Percentiles rank a stretch among this genome's conserved stretches.
phyloP scores from a whole-genome alignment of 2,113 vertebrate genomes.

The Leptodactylus fuscus region DNA sequence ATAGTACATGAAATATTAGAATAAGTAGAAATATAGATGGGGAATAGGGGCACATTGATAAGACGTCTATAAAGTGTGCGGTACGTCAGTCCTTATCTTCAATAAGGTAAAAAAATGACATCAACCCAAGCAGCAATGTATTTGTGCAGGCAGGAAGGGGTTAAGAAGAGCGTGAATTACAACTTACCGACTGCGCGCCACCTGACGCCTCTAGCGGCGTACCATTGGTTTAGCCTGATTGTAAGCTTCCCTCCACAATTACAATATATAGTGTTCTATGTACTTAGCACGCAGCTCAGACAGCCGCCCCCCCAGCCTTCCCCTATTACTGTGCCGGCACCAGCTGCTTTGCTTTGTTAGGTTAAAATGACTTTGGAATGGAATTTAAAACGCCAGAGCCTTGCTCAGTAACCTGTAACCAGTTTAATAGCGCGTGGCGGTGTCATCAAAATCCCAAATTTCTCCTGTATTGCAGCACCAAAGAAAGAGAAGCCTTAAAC shows the following conservation, averaged over 20 bases:
- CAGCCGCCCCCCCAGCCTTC: neutral
- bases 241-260: neutral
- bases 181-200: neutral
- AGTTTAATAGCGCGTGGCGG: conserved; percentile 56
- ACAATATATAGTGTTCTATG: neutral
- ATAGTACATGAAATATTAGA: too few species aligned
- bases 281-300: conserved; percentile 27
- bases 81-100: too few species aligned
- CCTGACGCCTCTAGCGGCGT: neutral
- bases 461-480: conserved; percentile 29
- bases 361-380: conserved; percentile 60
- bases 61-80: too few species aligned
- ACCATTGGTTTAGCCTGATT: neutral
- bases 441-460: conserved; percentile 59
- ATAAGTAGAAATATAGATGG: too few species aligned
- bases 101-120: too few species aligned
- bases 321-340: conserved; percentile 18
- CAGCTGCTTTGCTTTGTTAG: conserved; percentile 59
- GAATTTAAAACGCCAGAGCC: conserved; percentile 56
- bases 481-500: conserved; percentile 30
- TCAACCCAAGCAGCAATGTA: neutral
- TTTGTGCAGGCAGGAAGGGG: neutral
- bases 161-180: neutral
- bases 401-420: conserved; percentile 55
- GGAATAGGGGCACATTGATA: too few species aligned